phyloP scores from a whole-genome alignment of 2,113 vertebrate genomes.

The Sapajus apella region DNA sequence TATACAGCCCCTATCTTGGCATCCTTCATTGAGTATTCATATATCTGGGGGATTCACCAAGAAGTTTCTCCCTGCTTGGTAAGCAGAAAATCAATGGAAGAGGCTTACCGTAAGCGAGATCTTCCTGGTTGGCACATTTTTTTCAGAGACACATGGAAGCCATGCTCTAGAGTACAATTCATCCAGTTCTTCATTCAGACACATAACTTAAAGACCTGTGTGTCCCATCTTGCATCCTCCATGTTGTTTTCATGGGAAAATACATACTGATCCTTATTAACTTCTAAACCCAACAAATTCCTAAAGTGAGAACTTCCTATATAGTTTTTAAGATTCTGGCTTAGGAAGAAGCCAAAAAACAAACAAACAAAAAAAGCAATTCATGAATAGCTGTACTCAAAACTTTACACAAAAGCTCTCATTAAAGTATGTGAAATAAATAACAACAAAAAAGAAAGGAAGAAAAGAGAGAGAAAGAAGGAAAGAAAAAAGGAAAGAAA shows the following conservation, averaged over 20 bases:
- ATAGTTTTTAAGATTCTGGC: not conserved
- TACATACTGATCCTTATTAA: not conserved
- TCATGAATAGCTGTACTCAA: not conserved
- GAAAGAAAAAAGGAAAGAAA: too few species aligned
- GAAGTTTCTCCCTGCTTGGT: not conserved
- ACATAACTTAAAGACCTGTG: accelerated
- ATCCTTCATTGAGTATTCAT: not conserved
- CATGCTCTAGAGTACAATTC: accelerated
- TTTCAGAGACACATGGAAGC: not conserved
- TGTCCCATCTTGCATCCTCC: not conserved
- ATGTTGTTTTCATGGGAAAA: not conserved
- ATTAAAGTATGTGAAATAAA: not conserved
- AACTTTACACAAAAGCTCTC: not conserved
- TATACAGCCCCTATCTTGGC: not conserved
- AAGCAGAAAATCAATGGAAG: not conserved
- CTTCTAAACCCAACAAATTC: not conserved
- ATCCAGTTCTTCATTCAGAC: not conserved
- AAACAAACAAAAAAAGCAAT: not conserved
- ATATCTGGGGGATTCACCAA: not conserved
- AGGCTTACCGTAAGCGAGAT: not conserved
- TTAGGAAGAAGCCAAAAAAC: not conserved
- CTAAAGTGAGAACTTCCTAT: not conserved
- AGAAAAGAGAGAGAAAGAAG: not conserved
- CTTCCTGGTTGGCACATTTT: not conserved
- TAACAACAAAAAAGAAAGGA: not conserved